Base-by-base conservation (phyloP, 1,140 invertebrate species). In the Drosophila gunungcola region DNA sequence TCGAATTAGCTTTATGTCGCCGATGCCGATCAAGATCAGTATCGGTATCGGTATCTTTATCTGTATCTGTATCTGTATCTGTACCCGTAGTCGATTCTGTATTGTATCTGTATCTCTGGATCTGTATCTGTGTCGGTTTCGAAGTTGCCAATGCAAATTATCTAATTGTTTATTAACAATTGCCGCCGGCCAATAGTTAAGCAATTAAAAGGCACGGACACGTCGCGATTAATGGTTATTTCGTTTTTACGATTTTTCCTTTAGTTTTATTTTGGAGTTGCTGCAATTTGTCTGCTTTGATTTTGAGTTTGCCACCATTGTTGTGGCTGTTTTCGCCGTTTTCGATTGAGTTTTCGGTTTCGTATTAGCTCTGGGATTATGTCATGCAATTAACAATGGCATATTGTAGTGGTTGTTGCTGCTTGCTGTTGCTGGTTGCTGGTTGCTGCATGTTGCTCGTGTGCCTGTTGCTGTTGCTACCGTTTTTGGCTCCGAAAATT, bases 371-470 rank as follows among this genome's bases (percentile, higher is more conserved):
- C 68, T 73, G 46, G 63, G 84, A 89, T 89, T 88, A 89, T 88
- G 84, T 89, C 84, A 89, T 88, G 84, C 84, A 88, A 88, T 88
- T 89, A 88, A 88, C 80, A 88, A 88, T 88, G 84, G 80, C 80
- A 89, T 67, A 80, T 73, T 83, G 83, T 73, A 56, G 51, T 63
- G 51, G 48, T 55, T 73, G 78, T 64, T 69, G 63, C 39, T 45
- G 72, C 46, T 67, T 74, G 46, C 25, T 32, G 69, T 53, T 70
- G 49, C 38, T 54, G 61, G 16, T 27, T 43, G 60, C 39, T 41
- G 29, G 70, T 54, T 72, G 49, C 38, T 56, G 57, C 54, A 65
- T 74, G 54, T 48, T 68, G 54, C 64, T 78, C 77, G 79, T 78
- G 64, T 65, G 64, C 61, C 61, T 49, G 60, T 48, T 63, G 80